Percentiles rank a stretch among this genome's conserved stretches.
Evolutionary conservation across 2,888 invertebrate species (phyloP).

Genomic region (Patella caerulea): DNA sequence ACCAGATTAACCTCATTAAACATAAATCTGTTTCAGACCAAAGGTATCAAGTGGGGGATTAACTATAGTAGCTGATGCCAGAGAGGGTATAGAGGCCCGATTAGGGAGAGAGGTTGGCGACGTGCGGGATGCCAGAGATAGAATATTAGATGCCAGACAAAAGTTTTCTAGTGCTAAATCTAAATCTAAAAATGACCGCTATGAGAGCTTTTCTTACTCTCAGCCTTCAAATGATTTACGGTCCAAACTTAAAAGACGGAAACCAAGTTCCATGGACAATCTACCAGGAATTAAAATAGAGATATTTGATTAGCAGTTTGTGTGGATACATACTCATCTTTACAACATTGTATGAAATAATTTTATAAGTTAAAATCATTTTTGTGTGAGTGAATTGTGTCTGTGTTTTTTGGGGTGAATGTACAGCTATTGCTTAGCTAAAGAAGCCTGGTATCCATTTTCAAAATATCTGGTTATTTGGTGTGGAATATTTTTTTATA

Average conservation of each 20-base stretch:
- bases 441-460: too few relatives aligned
- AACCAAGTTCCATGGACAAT: background rate
- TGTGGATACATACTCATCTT: too few relatives aligned
- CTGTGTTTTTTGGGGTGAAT: too few relatives aligned
- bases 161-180: background rate
- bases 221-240: background rate
- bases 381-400: too few relatives aligned
- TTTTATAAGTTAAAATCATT: too few relatives aligned
- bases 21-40: background rate
- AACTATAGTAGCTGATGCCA: constrained; percentile 11
- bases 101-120: background rate
- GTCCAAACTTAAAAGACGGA: background rate
- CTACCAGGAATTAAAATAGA: background rate
- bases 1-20: too few relatives aligned
- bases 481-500: too few relatives aligned
- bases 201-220: background rate
- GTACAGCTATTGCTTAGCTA: too few relatives aligned
- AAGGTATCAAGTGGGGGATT: background rate
- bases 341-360: too few relatives aligned
- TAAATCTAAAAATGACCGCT: background rate
- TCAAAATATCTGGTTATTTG: too few relatives aligned
- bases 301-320: background rate
- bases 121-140: background rate
- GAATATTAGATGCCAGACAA: background rate
- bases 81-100: background rate